Evolutionary conservation across 2,113 vertebrate species (phyloP), one percentile per base, ranked within the genome.

Genomic region (Todiramphus chloris): DNA sequence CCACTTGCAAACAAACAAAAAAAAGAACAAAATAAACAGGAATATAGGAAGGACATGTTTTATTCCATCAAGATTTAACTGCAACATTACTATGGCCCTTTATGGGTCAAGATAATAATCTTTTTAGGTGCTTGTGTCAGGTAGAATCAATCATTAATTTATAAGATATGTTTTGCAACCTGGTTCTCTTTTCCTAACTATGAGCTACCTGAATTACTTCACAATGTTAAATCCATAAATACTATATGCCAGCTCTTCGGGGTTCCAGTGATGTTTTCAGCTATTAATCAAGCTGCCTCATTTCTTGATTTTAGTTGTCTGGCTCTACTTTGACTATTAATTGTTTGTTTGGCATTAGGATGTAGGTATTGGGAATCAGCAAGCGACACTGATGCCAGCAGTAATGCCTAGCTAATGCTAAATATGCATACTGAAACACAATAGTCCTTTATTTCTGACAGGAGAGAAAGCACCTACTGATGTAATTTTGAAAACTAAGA

Each of bases 161-260:
- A 87, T 76, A 79, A 63, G 24, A 90, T 16, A 35, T 92, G 76
- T 78, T 96, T 90, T 91, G 89, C 90, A 94, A 93, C 81, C 63
- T 77, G 39, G 51, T 79, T 79, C 75, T 89, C 87, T 96, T 76
- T 95, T 63, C 56, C 75, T 94, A 91, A 80, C 79, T 74, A 67
- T 80, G 80, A 82, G 90, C 91, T 96, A 90, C 56, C 37, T 83
- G 83, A 96, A 96, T 95, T 91, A 94, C 51, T 90, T 46, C 56
- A 87, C 66, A 96, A 90, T 79, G 82, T 93, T 95, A 96, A 97
- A 93, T 83, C 88, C 64, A 90, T 82, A 87, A 96, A 92, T 93
- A 93, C 53, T 70, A 93, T 62, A 83, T 81, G 83, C 33, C 68
- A 68, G 83, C 93, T 96, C 96, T 88, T 94, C 69, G 82, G 77